Percentiles rank a stretch among this genome's conserved stretches.
Evolutionary conservation across 2,888 invertebrate genomes (phyloP).

Genomic region (Quadriops clusia): DNA sequence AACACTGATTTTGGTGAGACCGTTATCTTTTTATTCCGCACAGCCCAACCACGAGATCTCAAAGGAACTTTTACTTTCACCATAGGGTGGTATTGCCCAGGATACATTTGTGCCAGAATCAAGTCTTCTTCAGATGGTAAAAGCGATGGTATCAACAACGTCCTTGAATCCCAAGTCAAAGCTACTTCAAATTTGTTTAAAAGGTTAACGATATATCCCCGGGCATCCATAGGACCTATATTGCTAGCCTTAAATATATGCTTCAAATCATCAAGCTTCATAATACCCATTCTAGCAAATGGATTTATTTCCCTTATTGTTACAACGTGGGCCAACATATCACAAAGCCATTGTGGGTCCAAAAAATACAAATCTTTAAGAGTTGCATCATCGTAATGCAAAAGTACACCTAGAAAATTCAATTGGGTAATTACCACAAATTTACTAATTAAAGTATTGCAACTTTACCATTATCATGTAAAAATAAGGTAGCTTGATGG

Average conservation of each 20-base stretch:
- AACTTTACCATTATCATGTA: conserved; percentile 83
- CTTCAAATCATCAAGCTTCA: conserved; percentile 86
- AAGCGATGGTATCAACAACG: conserved; percentile 82
- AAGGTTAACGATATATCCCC: conserved; percentile 77
- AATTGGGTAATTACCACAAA: conserved; percentile 1
- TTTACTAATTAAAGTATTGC: background rate
- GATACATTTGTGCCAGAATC: conserved; percentile 34
- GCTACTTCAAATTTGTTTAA: conserved; percentile 97
- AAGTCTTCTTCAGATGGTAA: conserved; percentile 71
- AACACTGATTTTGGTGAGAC: conserved; percentile 39
- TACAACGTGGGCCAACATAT: conserved; percentile 92
- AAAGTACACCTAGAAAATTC: conserved; percentile 56
- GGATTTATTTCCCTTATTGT: conserved; percentile 96
- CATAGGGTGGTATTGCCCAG: conserved; percentile 32
- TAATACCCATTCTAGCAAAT: conserved; percentile 82
- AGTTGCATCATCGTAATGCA: conserved; percentile 91
- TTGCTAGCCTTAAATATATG: conserved; percentile 86
- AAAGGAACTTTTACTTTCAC: conserved; percentile 46
- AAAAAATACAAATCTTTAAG: conserved; percentile 91
- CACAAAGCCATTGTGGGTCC: conserved; percentile 97
- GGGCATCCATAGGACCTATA: conserved; percentile 54
- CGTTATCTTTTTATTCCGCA: conserved; percentile 45
- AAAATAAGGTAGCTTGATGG: conserved; percentile 90
- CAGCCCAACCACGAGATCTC: conserved; percentile 55
- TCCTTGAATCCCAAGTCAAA: conserved; percentile 86